These are phyloP conservation scores for Hybos culiciformis DNA, from an alignment of 2,888 invertebrate genomes.

Conservation along the genomic window DNA sequence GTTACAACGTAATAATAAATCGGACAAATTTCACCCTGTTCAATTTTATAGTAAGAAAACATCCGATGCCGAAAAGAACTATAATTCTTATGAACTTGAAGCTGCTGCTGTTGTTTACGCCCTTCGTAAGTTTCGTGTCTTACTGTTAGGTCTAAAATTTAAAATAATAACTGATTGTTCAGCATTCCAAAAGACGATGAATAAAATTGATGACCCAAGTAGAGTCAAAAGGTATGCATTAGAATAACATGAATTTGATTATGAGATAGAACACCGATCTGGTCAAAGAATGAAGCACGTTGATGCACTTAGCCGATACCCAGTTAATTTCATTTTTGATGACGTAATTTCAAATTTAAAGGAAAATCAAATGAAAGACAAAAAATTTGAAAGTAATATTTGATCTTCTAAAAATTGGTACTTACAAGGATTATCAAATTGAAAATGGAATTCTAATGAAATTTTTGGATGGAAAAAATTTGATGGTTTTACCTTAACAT, in stretches of 20 bases:
- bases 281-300: background rate
- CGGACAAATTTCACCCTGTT: constrained; percentile 19
- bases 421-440: background rate
- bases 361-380: background rate
- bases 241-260: constrained; percentile 17
- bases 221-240: constrained; percentile 17
- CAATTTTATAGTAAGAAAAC: constrained; percentile 24
- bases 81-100: constrained; percentile 26
- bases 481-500: constrained; percentile 21
- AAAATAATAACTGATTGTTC: constrained; percentile 25
- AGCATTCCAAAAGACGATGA: constrained; percentile 23
- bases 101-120: constrained; percentile 24
- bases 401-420: background rate
- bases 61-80: constrained; percentile 20
- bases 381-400: background rate
- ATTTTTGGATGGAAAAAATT: background rate
- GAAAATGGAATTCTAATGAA: background rate
- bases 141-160: constrained; percentile 20
- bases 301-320: background rate
- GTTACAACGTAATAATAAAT: background rate
- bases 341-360: background rate
- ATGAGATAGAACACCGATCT: constrained; percentile 15
- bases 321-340: background rate
- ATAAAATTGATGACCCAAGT: constrained; percentile 19
- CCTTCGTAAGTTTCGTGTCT: constrained; percentile 23